phyloP scores from a whole-genome alignment of 2,113 vertebrate genomes.

The Mesembrinibis cayennensis region DNA sequence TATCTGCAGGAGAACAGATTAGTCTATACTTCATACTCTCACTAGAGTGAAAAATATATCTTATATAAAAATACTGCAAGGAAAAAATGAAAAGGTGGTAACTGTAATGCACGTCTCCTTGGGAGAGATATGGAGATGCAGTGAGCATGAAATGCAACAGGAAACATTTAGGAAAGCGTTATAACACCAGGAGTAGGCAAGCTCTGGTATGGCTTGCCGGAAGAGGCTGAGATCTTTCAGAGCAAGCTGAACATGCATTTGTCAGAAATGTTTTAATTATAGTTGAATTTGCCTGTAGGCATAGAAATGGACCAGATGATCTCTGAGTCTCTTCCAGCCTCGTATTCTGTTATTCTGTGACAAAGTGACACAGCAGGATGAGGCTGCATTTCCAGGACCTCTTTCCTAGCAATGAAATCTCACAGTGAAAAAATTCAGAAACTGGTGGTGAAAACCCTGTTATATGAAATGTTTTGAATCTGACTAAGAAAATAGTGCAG shows the following conservation, averaged over 20 bases:
- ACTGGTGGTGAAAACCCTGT: neutral
- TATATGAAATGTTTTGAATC: neutral
- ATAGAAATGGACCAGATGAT: neutral
- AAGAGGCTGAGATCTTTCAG: neutral
- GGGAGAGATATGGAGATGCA: neutral
- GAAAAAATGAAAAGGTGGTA: neutral
- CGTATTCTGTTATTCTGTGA: neutral
- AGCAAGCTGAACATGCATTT: neutral
- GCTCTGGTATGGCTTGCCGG: neutral
- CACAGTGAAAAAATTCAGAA: neutral
- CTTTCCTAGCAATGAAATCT: neutral
- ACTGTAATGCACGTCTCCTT: neutral
- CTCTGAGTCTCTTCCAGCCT: neutral
- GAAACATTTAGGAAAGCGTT: neutral
- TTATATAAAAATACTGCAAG: neutral
- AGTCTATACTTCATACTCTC: neutral
- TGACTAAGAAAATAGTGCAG: neutral
- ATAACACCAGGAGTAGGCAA: neutral
- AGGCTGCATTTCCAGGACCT: neutral
- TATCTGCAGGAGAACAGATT: neutral
- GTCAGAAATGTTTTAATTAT: conserved; percentile 16
- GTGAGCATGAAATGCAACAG: neutral
- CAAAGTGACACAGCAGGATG: neutral
- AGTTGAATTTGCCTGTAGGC: neutral
- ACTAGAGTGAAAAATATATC: neutral